Percentiles rank a stretch among this genome's conserved stretches.
These are phyloP conservation scores for Dasypus novemcinctus DNA, from an alignment of 2,113 vertebrate species.

Conservation along the genomic window DNA sequence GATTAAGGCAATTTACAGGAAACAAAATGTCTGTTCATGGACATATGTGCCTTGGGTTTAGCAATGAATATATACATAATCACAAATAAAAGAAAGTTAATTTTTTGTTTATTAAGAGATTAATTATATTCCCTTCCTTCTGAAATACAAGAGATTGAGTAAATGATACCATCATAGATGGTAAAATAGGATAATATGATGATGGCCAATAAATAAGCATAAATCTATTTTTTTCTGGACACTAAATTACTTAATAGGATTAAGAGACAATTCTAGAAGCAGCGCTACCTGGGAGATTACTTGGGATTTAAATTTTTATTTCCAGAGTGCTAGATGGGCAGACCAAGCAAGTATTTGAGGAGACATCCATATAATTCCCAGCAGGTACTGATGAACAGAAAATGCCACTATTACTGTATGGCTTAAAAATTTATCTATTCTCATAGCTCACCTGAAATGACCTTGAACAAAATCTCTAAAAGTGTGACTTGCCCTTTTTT, in stretches of 20 bases:
- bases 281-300: constrained; percentile 77
- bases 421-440: constrained; percentile 68
- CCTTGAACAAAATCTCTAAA: constrained; percentile 78
- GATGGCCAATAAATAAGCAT: constrained; percentile 69
- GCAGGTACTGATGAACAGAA: constrained; percentile 74
- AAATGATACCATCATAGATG: constrained; percentile 60
- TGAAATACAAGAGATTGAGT: constrained; percentile 72
- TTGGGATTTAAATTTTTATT: constrained; percentile 73
- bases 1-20: background rate
- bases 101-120: constrained; percentile 70
- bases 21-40: background rate
- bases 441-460: constrained; percentile 88
- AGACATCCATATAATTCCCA: constrained; percentile 76
- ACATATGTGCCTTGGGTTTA: background rate
- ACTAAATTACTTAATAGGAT: constrained; percentile 69
- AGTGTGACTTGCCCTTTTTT: constrained; percentile 72
- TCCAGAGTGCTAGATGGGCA: constrained; percentile 61
- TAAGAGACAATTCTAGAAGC: constrained; percentile 70
- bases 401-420: constrained; percentile 76
- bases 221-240: constrained; percentile 60
- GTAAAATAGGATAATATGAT: constrained; percentile 66
- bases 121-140: constrained; percentile 62
- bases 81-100: constrained; percentile 64
- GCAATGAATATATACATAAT: constrained; percentile 57
- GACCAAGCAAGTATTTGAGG: constrained; percentile 77